Conservation (phyloP, 2,888 invertebrate species). For the Drosophila nr. fundita region DNA sequence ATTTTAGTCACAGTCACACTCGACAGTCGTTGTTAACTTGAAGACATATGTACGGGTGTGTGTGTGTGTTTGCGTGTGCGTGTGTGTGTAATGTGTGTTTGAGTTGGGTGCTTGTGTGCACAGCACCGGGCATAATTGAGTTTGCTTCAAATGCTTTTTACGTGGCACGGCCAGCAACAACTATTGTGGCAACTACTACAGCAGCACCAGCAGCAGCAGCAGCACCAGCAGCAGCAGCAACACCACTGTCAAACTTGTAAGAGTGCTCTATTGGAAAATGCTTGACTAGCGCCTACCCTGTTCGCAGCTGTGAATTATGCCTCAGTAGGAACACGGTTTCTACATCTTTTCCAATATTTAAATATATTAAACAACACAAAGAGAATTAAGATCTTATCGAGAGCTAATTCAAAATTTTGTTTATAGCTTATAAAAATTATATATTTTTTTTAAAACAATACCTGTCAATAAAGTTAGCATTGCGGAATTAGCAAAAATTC, state of each 20-base stretch:
- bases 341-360: background rate
- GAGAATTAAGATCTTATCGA: too few relatives aligned
- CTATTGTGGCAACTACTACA: conserved; percentile 26
- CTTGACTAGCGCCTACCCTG: background rate
- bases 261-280: background rate
- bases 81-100: conserved; percentile 18
- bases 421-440: too few relatives aligned
- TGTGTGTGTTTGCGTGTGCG: conserved; percentile 11
- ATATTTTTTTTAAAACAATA: too few relatives aligned
- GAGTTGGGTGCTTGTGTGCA: conserved; percentile 56
- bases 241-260: conserved; percentile 50
- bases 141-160: conserved; percentile 80
- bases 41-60: conserved; percentile 37
- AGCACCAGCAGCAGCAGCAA: background rate
- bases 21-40: conserved; percentile 35
- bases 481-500: background rate
- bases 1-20: conserved; percentile 80
- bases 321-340: background rate
- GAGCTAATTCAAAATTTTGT: too few relatives aligned
- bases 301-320: background rate
- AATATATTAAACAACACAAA: background rate
- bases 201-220: conserved; percentile 38
- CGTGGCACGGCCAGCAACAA: conserved; percentile 67
- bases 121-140: conserved; percentile 79
- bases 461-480: too few relatives aligned